Conservation (phyloP, 2,113 vertebrate species). For the Neogale vison region DNA sequence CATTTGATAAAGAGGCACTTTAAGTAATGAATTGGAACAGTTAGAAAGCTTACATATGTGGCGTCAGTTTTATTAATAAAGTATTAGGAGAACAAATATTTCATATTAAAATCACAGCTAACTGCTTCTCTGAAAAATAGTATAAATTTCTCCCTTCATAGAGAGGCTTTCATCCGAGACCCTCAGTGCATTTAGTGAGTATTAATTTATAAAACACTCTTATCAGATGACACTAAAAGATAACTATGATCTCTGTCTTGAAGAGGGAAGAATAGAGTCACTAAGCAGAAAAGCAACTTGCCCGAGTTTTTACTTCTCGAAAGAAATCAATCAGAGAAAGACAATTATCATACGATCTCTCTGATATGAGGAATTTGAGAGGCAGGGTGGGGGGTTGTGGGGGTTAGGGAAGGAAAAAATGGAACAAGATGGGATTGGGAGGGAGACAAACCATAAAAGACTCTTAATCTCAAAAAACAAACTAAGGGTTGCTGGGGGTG, state of each 20-base stretch:
- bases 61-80: conserved; percentile 78
- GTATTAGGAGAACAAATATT: conserved; percentile 76
- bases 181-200: not conserved
- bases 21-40: conserved; percentile 74
- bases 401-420: too few species aligned
- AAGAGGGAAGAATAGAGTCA: not conserved
- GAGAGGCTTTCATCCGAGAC: conserved; percentile 17
- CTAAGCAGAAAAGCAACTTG: not conserved
- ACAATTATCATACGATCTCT: too few species aligned
- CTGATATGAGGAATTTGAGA: too few species aligned
- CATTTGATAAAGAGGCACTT: conserved; percentile 75
- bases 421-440: too few species aligned
- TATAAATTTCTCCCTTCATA: not conserved
- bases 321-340: too few species aligned
- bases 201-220: not conserved
- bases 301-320: not conserved
- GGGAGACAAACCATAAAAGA: too few species aligned
- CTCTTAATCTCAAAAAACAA: too few species aligned
- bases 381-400: too few species aligned
- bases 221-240: not conserved
- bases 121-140: conserved; percentile 57
- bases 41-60: conserved; percentile 72
- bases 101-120: conserved; percentile 70
- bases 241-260: not conserved
- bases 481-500: too few species aligned